Evolutionary conservation across 2,888 invertebrate species (phyloP).

Genomic region (Eumacrocentrus americanus): DNA sequence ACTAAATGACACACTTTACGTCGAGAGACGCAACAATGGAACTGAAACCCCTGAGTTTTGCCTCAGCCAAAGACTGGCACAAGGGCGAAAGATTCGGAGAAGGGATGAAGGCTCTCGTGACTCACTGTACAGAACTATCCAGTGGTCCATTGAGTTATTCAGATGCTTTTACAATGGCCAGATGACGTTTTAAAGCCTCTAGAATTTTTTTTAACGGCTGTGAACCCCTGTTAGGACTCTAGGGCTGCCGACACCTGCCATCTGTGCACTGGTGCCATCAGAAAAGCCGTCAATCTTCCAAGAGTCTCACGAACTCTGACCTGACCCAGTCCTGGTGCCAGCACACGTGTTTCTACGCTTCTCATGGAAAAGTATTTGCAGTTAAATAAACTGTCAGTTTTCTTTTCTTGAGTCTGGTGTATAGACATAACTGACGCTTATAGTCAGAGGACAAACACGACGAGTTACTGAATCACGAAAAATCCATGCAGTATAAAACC

Average conservation of each 20-base stretch:
- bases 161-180: no score
- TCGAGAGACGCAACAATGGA: no score
- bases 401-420: neutral
- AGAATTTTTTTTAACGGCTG: no score
- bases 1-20: no score
- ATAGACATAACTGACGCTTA: no score
- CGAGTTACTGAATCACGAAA: slow-evolving; percentile 6
- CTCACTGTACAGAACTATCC: no score
- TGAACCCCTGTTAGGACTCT: neutral
- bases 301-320: slow-evolving; percentile 13
- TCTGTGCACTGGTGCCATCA: neutral
- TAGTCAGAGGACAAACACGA: neutral
- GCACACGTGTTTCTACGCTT: neutral
- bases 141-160: no score
- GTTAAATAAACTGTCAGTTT: neutral
- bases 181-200: no score
- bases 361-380: neutral
- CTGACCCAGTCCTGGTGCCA: slow-evolving; percentile 4
- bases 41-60: no score
- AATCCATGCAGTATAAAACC: slow-evolving; percentile 4
- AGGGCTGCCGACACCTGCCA: slow-evolving; percentile 11
- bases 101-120: slow-evolving; percentile 3
- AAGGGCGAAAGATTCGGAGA: neutral
- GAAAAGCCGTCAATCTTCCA: slow-evolving; percentile 15
- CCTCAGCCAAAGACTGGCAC: no score